Evolutionary conservation across 53 echinoderm and acorn worm species (phyloP), one percentile per base, ranked within the genome.

Genomic region (Holothuria scabra): DNA sequence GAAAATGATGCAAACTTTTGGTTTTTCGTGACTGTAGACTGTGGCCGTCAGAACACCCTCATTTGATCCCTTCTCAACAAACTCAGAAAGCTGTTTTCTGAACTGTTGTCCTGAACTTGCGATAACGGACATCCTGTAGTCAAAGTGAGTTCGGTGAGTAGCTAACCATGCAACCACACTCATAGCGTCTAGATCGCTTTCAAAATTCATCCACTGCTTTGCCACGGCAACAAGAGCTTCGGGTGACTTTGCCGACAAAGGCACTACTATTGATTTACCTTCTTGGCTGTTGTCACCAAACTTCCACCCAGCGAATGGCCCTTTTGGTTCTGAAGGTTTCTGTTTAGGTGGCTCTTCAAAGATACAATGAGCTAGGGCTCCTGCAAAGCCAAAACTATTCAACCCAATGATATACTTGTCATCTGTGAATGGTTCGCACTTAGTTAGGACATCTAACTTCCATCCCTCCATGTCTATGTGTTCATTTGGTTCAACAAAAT

Each of bases 301-400:
- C 74, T 81, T 83, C 96, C 96, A 96, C 33, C 87, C 91, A 23
- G 79, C 84, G 4, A 46, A 64, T 31, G 28, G 30, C 9, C 56
- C 61, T 30, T 66, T 61, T 34, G 80, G 74, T 20, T 33, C 11
- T 0, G 29, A 65, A 23, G 80, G 28, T 29, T 64, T 23, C 48
- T 62, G 29, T 80, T 72, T 79, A 1, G 93, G 93, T 61, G 97
- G 84, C 59, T 96, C 97, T 85, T 90, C 69, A 29, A 96, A 90
- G 48, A 96, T 88, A 28, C 89, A 85, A 78, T 96, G 97, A 10
- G 97, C 97, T 38, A 96, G 59, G 28, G 97, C 92, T 24, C 97
- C 97, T 13, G 97, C 97, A 82, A 96, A 96, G 3, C 97, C 97
- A 28, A 96, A 96, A 31, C 93, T 94, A 89, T 96, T 96, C 23